Percentiles rank a stretch among this genome's conserved stretches.
phyloP scores from a whole-genome alignment of 2,888 invertebrate species.

The Aproaerema taeniolella region DNA sequence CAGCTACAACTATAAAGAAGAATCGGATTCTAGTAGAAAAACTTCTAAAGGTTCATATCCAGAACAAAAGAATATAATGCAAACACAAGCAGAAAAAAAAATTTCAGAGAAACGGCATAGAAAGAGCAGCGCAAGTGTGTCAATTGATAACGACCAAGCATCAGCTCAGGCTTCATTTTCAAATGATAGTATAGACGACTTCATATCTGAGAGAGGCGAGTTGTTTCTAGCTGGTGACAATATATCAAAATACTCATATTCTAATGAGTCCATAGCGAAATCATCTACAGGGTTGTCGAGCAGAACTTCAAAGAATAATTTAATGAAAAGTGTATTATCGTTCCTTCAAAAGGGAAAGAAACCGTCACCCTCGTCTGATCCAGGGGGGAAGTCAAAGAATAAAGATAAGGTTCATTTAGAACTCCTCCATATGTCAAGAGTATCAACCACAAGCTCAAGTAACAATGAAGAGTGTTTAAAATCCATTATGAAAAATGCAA shows the following conservation, averaged over 20 bases:
- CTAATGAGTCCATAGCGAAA: conserved; percentile 30
- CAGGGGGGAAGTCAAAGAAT: conserved; percentile 34
- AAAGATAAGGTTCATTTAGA: conserved; percentile 40
- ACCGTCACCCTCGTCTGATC: conserved; percentile 43
- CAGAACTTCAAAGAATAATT: conserved; percentile 55
- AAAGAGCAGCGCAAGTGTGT: neutral
- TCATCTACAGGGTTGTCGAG: conserved; percentile 35
- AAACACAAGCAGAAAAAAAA: neutral
- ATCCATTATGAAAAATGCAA: conserved; percentile 21
- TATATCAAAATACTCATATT: conserved; percentile 45
- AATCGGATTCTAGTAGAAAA: neutral
- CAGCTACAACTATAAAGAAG: conserved; percentile 11
- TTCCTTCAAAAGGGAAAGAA: conserved; percentile 40
- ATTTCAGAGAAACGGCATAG: too few species aligned
- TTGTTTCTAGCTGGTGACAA: conserved; percentile 41
- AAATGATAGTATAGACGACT: conserved; percentile 60
- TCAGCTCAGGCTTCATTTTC: conserved; percentile 48
- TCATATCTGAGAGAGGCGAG: conserved; percentile 49
- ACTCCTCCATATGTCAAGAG: conserved; percentile 51
- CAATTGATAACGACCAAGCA: neutral
- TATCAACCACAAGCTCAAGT: conserved; percentile 45
- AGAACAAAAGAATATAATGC: neutral
- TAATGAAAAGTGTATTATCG: conserved; percentile 43
- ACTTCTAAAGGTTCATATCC: neutral
- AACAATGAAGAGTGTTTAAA: conserved; percentile 36